These are phyloP conservation scores for Amblyjoppa fuscipennis DNA, from an alignment of 2,888 invertebrate genomes.

Conservation along the genomic window DNA sequence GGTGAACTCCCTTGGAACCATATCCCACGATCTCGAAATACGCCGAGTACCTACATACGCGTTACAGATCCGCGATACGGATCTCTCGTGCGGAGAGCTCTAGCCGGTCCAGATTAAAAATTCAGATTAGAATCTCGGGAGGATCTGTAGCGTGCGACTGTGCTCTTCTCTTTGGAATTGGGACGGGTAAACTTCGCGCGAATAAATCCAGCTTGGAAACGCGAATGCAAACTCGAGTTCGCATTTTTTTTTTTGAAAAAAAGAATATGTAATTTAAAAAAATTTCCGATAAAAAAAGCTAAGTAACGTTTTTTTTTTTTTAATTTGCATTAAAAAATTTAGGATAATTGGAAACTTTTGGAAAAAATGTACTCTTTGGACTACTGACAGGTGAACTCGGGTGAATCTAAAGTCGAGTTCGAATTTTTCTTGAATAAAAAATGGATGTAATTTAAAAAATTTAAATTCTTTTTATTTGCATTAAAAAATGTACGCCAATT, in stretches of 20 bases:
- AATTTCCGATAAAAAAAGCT: no score
- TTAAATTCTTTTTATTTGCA: no score
- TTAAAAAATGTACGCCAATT: no score
- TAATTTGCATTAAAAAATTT: no score
- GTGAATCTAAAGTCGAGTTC: not conserved
- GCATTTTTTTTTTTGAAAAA: not conserved
- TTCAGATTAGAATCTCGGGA: conserved; percentile 46
- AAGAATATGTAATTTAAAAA: not conserved
- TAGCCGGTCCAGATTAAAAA: conserved; percentile 31
- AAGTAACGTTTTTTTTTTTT: no score
- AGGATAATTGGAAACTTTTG: no score
- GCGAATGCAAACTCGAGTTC: not conserved
- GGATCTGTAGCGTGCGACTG: conserved; percentile 35
- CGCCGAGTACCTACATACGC: conserved; percentile 73
- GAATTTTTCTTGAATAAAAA: not conserved
- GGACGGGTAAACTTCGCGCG: not conserved
- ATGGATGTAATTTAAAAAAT: no score
- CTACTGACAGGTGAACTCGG: not conserved
- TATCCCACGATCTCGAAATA: conserved; percentile 73
- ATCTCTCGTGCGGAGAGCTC: conserved; percentile 71
- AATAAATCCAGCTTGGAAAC: not conserved
- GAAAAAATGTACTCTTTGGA: not conserved
- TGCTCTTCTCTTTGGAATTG: conserved; percentile 8
- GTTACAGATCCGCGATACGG: conserved; percentile 78
- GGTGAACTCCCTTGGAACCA: conserved; percentile 54